Evolutionary conservation across 2,888 invertebrate species (phyloP).

Genomic region (Amiota minor): DNA sequence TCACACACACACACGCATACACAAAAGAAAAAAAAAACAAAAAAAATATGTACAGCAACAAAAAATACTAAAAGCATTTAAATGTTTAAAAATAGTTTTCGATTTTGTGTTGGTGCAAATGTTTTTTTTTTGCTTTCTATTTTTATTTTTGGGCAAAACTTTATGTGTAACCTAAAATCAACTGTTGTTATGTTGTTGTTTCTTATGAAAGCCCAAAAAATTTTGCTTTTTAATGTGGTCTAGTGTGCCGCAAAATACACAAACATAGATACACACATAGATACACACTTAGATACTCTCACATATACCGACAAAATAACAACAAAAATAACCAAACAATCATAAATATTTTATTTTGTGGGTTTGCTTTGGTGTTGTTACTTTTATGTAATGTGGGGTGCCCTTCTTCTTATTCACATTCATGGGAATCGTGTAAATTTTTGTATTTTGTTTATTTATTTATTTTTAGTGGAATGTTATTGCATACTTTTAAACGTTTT

Average conservation of each 20-base stretch:
- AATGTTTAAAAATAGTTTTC: constrained; percentile 2
- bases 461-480: background rate
- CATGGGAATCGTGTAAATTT: too few species aligned
- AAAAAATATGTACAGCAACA: background rate
- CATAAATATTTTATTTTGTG: constrained; percentile 23
- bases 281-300: background rate
- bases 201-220: background rate
- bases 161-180: background rate
- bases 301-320: background rate
- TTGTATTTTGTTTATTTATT: background rate
- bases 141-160: background rate
- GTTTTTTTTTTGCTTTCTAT: too few species aligned
- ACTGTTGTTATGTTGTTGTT: background rate
- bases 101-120: background rate
- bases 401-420: too few species aligned
- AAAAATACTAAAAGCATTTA: background rate
- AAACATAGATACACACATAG: background rate
- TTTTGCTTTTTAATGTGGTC: constrained; percentile 19
- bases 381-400: too few species aligned
- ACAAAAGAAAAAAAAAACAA: too few species aligned
- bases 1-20: too few species aligned
- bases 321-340: constrained; percentile 3
- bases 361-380: constrained; percentile 7
- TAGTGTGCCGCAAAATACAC: background rate
- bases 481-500: constrained; percentile 4